Conservation (phyloP, 2,888 invertebrate species). For the Trachelus tabidus region DNA sequence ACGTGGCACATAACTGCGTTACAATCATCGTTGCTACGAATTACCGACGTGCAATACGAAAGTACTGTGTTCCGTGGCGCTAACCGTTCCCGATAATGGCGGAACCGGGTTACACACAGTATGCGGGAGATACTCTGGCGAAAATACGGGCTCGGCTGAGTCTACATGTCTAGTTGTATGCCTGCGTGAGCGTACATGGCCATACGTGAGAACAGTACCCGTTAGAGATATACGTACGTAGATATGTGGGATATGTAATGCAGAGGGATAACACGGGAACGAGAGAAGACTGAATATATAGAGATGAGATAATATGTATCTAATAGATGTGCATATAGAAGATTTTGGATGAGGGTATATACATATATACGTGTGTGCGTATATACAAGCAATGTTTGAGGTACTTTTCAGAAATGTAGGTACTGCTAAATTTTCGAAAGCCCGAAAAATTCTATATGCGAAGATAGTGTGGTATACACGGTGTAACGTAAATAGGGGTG, state of each 20-base stretch:
- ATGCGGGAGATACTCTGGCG: not conserved
- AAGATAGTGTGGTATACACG: not conserved
- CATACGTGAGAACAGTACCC: not conserved
- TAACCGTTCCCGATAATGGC: slow-evolving; percentile 26
- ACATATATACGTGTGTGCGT: rapidly evolving
- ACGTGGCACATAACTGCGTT: slow-evolving; percentile 39
- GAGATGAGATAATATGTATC: not conserved
- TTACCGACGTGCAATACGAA: slow-evolving; percentile 32
- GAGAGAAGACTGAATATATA: not conserved
- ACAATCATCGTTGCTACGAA: slow-evolving; percentile 38
- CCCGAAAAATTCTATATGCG: not conserved
- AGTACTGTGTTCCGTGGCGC: slow-evolving; percentile 29
- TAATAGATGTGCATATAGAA: not conserved
- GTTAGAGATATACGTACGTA: not conserved
- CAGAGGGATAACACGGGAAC: not conserved
- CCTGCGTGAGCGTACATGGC: not conserved
- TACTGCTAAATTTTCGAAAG: not conserved
- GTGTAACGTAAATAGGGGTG: not conserved
- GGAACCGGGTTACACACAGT: not conserved
- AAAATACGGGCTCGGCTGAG: not conserved
- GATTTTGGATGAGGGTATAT: not conserved
- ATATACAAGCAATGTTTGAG: not conserved
- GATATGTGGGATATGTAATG: not conserved
- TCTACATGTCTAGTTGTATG: not conserved
- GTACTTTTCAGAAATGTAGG: not conserved